Conservation (phyloP, 2,113 vertebrate genomes). For the Leiothrix lutea region DNA sequence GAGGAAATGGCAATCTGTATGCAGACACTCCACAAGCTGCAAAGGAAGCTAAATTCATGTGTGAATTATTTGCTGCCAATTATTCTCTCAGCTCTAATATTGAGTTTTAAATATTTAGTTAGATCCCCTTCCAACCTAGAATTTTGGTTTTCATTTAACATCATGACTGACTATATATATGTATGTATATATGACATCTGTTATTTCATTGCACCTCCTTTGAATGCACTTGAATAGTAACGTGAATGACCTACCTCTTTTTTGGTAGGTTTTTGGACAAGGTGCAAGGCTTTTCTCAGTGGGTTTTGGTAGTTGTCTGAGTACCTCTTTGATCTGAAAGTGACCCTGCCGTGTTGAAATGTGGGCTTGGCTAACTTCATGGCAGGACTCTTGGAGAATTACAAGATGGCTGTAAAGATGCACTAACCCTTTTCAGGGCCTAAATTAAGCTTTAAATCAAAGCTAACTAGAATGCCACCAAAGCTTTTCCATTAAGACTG, state of each 20-base stretch:
- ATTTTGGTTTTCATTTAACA: slow-evolving; percentile 25
- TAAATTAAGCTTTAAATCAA: slow-evolving; percentile 74
- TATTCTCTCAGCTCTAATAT: slow-evolving; percentile 41
- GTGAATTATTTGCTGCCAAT: slow-evolving; percentile 56
- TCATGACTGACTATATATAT: not conserved
- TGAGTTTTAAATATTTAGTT: slow-evolving; percentile 62
- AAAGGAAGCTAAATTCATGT: slow-evolving; percentile 14
- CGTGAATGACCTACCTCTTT: not conserved
- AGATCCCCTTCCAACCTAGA: slow-evolving; percentile 2
- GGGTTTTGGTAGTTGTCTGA: slow-evolving; percentile 33
- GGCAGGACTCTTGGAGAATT: slow-evolving; percentile 69
- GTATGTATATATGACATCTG: not conserved
- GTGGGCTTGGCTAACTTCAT: slow-evolving; percentile 65
- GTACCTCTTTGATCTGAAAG: slow-evolving; percentile 62
- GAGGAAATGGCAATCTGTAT: slow-evolving; percentile 45
- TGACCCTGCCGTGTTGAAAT: slow-evolving; percentile 66
- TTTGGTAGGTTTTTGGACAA: slow-evolving; percentile 21
- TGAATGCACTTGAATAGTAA: not conserved
- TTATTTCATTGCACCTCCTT: slow-evolving; percentile 11
- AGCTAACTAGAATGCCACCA: slow-evolving; percentile 69
- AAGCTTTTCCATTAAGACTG: slow-evolving; percentile 66
- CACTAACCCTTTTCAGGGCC: slow-evolving; percentile 67
- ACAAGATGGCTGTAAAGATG: slow-evolving; percentile 70
- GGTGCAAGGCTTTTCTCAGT: not conserved
- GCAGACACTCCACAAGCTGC: not conserved